Evolutionary conservation across 2,888 invertebrate species (phyloP), one percentile per base, ranked within the genome.

Genomic region (Cephus pulcher): DNA sequence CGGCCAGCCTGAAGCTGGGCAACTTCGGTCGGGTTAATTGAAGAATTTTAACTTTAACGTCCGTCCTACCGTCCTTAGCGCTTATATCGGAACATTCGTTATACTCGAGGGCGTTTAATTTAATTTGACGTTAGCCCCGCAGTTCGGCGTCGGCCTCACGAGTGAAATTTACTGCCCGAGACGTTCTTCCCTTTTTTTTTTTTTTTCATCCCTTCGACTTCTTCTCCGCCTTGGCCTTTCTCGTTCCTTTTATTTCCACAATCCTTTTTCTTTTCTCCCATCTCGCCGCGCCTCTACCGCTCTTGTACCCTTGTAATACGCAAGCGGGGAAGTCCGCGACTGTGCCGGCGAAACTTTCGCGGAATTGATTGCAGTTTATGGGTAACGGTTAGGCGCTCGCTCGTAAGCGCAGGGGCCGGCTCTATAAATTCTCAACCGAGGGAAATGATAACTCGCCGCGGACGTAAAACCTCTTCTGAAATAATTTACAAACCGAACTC

Each of bases 401-500:
- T 76, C 74, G 76, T 78, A 79, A 34, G 74, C 74, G 12, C 33
- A 33, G 69, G 71, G 69, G 85, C 83, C 80, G 80, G 85, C 79
- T 84, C 85, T 85, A 88, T 89, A 87, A 89, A 87, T 74, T 74
- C n/a, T 83, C 84, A 33, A 84, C 81, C 76, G 80, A 81, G 84
- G 86, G 82, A 89, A 89, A 88, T 89, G 88, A 87, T 85, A 86
- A 87, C 86, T 87, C 81, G 83, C 74, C 34, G 80, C 71, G 71
- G 33, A 33, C 32, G 71, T 71, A 34, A 71, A 71, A 71, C 71
- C 71, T 80, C 83, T 80, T 85, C 83, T 81, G 79, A 87, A 87
- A 88, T 87, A 88, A 87, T 88, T 88, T 86, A 86, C 84, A 83
- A 82, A 79, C 81, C 82, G 80, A 82, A 84, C 85, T 87, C 87